phyloP scores from a whole-genome alignment of 1,140 invertebrate genomes.

The Choristoneura fumiferana region DNA sequence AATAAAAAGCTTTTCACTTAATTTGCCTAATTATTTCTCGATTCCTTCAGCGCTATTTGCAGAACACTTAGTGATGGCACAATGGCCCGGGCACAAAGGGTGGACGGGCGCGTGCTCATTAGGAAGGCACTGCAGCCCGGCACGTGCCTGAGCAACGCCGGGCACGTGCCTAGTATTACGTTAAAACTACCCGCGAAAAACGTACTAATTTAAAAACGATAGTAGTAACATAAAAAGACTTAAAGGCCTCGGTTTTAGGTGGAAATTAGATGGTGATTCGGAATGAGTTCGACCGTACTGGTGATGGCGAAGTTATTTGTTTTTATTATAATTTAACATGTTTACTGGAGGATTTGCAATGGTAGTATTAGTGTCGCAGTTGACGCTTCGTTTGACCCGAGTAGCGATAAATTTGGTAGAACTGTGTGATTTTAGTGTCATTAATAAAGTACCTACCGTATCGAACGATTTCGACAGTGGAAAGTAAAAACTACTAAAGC shows the following conservation, averaged over 20 bases:
- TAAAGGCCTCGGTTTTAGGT: too few relatives aligned
- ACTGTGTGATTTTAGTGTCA: neutral
- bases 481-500: too few relatives aligned
- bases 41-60: neutral
- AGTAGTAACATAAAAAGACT: too few relatives aligned
- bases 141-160: neutral
- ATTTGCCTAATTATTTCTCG: neutral
- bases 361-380: neutral
- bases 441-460: too few relatives aligned
- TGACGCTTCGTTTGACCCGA: neutral
- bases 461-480: too few relatives aligned
- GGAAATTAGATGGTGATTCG: too few relatives aligned
- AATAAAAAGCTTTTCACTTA: too few relatives aligned
- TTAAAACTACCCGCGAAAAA: neutral
- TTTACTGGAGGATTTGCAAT: neutral
- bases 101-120: conserved; percentile 5
- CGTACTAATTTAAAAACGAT: too few relatives aligned
- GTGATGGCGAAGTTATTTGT: conserved; percentile 13
- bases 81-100: neutral
- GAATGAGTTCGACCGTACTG: too few relatives aligned
- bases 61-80: neutral
- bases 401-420: neutral
- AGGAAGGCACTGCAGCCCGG: neutral
- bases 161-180: neutral
- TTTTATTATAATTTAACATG: conserved; percentile 8